A percentile compares a stretch with the other conserved stretches of the same genome.
Evolutionary conservation across 2,113 vertebrate species (phyloP).

Genomic region (Siphamia tubifer): DNA sequence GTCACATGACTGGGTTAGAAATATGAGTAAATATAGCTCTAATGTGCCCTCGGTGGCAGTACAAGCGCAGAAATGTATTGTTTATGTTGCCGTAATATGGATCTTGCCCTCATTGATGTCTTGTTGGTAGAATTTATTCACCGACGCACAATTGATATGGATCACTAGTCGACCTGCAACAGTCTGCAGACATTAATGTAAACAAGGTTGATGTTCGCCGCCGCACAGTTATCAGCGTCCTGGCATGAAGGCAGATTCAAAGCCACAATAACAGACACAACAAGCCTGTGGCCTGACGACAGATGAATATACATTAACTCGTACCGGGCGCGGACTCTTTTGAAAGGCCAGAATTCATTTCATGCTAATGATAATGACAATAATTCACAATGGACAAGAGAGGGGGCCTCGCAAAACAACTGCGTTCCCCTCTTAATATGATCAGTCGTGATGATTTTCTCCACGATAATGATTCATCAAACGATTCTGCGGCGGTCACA

Average conservation of each 20-base stretch:
- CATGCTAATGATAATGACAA: slow-evolving; percentile 69
- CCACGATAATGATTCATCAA: slow-evolving; percentile 77
- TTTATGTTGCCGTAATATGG: slow-evolving; percentile 32
- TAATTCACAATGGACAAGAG: slow-evolving; percentile 68
- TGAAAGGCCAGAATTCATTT: slow-evolving; percentile 62
- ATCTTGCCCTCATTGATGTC: slow-evolving; percentile 73
- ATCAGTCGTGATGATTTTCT: slow-evolving; percentile 71
- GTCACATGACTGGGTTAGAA: slow-evolving; percentile 9
- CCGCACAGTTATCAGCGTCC: slow-evolving; percentile 76
- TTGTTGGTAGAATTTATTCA: slow-evolving; percentile 87
- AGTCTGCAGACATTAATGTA: slow-evolving; percentile 86
- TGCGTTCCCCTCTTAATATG: slow-evolving; percentile 66
- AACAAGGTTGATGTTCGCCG: slow-evolving; percentile 87
- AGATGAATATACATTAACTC: slow-evolving; percentile 58
- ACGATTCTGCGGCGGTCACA: slow-evolving; percentile 62
- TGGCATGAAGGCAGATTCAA: slow-evolving; percentile 21
- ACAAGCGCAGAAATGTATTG: slow-evolving; percentile 26
- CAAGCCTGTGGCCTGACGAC: slow-evolving; percentile 17
- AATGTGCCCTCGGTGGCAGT: slow-evolving; percentile 22
- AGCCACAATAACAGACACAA: slow-evolving; percentile 37
- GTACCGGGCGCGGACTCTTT: slow-evolving; percentile 15
- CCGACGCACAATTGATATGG: slow-evolving; percentile 89
- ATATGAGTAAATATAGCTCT: slow-evolving; percentile 22
- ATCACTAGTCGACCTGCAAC: slow-evolving; percentile 87
- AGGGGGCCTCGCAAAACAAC: slow-evolving; percentile 63